Evolutionary conservation across 2,888 invertebrate genomes (phyloP).

Genomic region (Plagodis pulveraria): DNA sequence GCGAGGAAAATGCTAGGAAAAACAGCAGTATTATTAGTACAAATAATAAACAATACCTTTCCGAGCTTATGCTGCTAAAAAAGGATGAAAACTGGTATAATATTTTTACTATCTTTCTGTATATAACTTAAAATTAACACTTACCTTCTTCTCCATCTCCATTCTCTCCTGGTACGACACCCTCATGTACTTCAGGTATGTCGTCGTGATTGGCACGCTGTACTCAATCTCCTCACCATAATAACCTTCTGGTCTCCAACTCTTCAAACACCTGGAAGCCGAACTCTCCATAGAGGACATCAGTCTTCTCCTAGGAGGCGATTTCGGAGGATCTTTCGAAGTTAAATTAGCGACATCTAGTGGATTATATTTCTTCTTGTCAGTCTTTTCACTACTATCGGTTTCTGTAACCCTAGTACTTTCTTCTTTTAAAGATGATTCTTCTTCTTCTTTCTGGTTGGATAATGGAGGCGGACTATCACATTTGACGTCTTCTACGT

Average conservation of each 20-base stretch:
- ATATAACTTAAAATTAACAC: slow-evolving; percentile 35
- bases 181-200: slow-evolving; percentile 94
- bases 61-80: too few species aligned
- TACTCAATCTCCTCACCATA: slow-evolving; percentile 88
- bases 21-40: too few species aligned
- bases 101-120: too few species aligned
- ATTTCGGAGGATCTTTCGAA: slow-evolving; percentile 84
- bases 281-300: slow-evolving; percentile 68
- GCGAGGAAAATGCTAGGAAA: too few species aligned
- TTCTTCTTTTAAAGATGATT: slow-evolving; percentile 48
- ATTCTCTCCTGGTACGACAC: slow-evolving; percentile 82
- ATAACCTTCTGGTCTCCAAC: slow-evolving; percentile 83
- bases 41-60: too few species aligned
- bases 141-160: slow-evolving; percentile 72
- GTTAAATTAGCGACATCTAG: slow-evolving; percentile 87
- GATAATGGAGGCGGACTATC: slow-evolving; percentile 59
- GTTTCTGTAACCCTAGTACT: slow-evolving; percentile 63
- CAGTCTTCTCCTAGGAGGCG: slow-evolving; percentile 80
- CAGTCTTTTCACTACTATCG: slow-evolving; percentile 63
- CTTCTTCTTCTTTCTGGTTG: slow-evolving; percentile 52
- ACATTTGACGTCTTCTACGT: slow-evolving; percentile 76
- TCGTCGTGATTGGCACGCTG: slow-evolving; percentile 95
- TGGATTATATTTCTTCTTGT: slow-evolving; percentile 84
- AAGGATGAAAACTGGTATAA: too few species aligned
- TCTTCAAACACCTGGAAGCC: slow-evolving; percentile 79